Base-by-base conservation (phyloP, 2,113 vertebrate species). In the Paradisaea rubra region DNA sequence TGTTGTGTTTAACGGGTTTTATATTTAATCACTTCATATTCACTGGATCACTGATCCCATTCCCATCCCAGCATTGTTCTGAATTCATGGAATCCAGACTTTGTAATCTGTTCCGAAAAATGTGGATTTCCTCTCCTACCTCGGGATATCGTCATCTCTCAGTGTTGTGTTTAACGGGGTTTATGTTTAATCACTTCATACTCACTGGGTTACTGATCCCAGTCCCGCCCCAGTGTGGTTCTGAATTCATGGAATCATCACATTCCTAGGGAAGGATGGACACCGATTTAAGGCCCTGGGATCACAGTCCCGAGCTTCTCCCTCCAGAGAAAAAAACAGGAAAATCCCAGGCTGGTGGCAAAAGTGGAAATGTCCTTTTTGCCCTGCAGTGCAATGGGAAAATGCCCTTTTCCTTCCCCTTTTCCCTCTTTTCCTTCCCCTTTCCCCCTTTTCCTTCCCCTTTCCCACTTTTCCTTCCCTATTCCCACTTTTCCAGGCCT, bases 401-500 rank as follows among this genome's bases (percentile, higher is more conserved):
- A 76, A 18, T 42, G 11, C 1, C 18, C 20, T 54, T 54, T 54
- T 13, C 53, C 17, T 31, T 9, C 52, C 27, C 28, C 11, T 30
- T 52, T 52, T 30, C 10, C 27, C 35, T 37, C 35, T 37, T 37
- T 37, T 37, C 35, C 35, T 37, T 8, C 35, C 35, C 35, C 35
- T 37, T 37, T 37, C 35, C 35, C 35, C 7, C 35, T 37, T 37
- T 37, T 37, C 35, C 35, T 24, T 28, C 6, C 27, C 50, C 27
- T 11, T 53, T 53, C 20, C 30, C 53, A 13, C 10, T 49, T 56
- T 73, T 47, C 31, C 35, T 13, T 24, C 15, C 24, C 28, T 9
- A 13, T 49, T 11, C 50, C 53, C n/a, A n/a, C 33, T 73, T 64
- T 81, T 89, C 27, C 86, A 98, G 98, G 96, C 95, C 71, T 98